Evolutionary conservation across 2,113 vertebrate genomes (phyloP).

Genomic region (Desmodus rotundus): DNA sequence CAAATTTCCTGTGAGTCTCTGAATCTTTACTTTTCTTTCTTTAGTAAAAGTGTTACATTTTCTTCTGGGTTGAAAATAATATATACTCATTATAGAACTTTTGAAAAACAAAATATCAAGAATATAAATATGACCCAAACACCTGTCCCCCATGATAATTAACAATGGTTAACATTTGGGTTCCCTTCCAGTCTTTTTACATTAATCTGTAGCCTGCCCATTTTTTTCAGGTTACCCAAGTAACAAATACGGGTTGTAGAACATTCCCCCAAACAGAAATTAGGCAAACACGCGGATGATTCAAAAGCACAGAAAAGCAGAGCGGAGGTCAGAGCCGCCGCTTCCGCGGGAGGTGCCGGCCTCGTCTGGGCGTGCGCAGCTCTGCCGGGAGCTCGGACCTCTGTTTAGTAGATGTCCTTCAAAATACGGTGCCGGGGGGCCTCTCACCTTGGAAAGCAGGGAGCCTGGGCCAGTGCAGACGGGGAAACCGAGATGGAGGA

Average conservation of each 20-base stretch:
- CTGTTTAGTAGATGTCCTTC: neutral
- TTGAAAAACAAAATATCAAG: neutral
- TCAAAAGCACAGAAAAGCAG: rapidly evolving
- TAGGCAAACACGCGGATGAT: neutral
- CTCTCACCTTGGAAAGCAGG: neutral
- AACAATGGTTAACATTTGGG: neutral
- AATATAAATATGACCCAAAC: neutral
- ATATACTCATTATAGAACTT: neutral
- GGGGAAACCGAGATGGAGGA: neutral
- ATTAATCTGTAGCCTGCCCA: neutral
- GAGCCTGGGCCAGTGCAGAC: neutral
- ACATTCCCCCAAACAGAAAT: neutral
- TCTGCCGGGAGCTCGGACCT: rapidly evolving
- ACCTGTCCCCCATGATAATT: neutral
- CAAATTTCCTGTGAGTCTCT: neutral
- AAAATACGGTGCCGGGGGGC: neutral
- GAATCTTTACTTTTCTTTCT: neutral
- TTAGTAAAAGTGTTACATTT: neutral
- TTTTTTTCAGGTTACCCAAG: neutral
- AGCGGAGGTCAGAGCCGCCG: rapidly evolving
- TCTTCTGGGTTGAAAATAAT: neutral
- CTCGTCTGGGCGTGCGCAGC: neutral
- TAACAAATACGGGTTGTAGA: neutral
- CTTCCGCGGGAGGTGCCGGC: neutral
- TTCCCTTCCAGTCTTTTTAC: neutral